phyloP scores from a whole-genome alignment of 2,797 vertebrate genomes.

The Hippopotamyrus pictus region DNA sequence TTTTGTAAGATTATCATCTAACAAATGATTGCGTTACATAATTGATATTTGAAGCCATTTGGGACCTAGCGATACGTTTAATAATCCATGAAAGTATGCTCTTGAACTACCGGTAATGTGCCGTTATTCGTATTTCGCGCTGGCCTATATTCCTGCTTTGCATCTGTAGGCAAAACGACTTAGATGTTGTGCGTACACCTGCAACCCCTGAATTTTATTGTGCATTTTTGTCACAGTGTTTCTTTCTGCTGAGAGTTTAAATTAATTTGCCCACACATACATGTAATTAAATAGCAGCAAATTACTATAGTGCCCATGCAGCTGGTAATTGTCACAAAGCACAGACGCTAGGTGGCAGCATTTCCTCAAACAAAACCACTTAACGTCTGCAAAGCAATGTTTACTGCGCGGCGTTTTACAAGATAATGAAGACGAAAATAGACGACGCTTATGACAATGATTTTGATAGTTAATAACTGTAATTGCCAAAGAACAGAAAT shows the following conservation, averaged over 20 bases:
- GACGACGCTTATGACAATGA: background rate
- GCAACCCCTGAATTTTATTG: background rate
- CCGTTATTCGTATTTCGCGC: background rate
- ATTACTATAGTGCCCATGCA: background rate
- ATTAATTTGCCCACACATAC: constrained; percentile 37
- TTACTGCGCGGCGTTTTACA: background rate
- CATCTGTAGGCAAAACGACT: background rate
- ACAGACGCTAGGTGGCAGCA: constrained; percentile 54
- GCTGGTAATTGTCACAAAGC: background rate
- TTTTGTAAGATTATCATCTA: constrained; percentile 51
- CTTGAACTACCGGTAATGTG: background rate
- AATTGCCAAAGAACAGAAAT: background rate
- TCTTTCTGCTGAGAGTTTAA: background rate
- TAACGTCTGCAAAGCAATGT: background rate
- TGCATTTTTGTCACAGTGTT: background rate
- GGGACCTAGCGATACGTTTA: constrained; percentile 44
- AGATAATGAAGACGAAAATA: background rate
- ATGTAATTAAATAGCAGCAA: background rate
- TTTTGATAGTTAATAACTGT: constrained; percentile 9
- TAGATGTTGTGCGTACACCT: background rate
- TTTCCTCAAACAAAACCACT: constrained; percentile 24
- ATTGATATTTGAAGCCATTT: constrained; percentile 54
- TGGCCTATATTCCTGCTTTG: background rate
- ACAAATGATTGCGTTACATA: constrained; percentile 53
- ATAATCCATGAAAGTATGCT: constrained; percentile 53